Percentiles rank a stretch among this genome's conserved stretches.
phyloP scores from a whole-genome alignment of 2,797 vertebrate genomes.

The Coccyzus lansbergi region DNA sequence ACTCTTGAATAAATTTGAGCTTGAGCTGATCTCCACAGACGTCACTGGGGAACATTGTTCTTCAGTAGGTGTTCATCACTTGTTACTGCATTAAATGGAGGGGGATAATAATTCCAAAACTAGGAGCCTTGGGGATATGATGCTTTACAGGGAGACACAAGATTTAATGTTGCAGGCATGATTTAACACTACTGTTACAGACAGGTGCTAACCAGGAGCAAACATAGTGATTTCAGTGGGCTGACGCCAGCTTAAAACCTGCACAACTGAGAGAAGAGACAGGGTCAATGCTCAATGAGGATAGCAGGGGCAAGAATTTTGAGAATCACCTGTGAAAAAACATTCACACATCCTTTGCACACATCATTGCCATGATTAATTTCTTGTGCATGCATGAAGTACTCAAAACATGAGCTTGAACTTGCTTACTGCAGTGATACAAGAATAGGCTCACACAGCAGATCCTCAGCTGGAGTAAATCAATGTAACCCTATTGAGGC shows the following conservation, averaged over 20 bases:
- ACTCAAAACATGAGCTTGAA: constrained; percentile 21
- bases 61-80: constrained; percentile 10
- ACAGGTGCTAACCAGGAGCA: constrained; percentile 5
- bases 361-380: constrained; percentile 41
- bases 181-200: neutral
- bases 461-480: constrained; percentile 52
- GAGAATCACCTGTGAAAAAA: neutral
- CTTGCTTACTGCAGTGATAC: constrained; percentile 12
- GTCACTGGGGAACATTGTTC: neutral
- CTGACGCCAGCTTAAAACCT: neutral
- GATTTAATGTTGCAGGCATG: neutral
- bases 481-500: neutral
- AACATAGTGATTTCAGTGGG: neutral
- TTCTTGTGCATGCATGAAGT: constrained; percentile 21
- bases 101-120: neutral
- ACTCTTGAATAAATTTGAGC: neutral
- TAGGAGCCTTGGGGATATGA: neutral
- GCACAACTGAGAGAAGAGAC: neutral
- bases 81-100: neutral
- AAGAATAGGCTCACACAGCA: neutral
- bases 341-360: constrained; percentile 43
- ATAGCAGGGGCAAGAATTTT: neutral
- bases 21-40: neutral
- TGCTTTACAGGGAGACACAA: neutral
- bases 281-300: neutral